Evolutionary conservation across 92 coral and sea anemone species (phyloP), one percentile per base, ranked within the genome.

Genomic region (Umimayanthus chanpuru): DNA sequence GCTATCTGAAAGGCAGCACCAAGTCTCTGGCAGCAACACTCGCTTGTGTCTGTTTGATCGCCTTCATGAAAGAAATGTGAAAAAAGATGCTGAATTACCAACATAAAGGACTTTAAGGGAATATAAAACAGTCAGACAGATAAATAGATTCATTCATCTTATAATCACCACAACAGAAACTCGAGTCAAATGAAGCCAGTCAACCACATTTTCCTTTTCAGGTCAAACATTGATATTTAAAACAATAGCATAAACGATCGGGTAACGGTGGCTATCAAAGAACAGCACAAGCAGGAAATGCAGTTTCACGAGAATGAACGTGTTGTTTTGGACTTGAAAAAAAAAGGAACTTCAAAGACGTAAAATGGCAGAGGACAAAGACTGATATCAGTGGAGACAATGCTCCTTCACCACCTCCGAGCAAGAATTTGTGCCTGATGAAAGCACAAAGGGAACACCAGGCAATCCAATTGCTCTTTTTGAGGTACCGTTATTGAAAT

Each of bases 21-120:
- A 93, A 77, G 84, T 93, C 1, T 23, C 91, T 2, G 93, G 90
- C 56, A 85, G 90, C 66, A 85, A 49, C 26, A 81, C 39, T 38
- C 92, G 76, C 73, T 72, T 90, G 26, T 92, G 92, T 32, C 85
- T 89, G 8, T 92, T 92, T 81, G 94, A 92, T 74, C 77, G 92
- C 2, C 49, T 92, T 8, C 94, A 92, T 50, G 36, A 32, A 32
- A 32, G 36, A 32, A 90, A 92, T 43, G 64, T 67, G 73, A 88
- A 85, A 41, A 85, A 81, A 32, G 36, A 32, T 0, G 36, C 2
- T 32, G 36, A 32, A 88, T 92, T 16, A 71, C 77, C 21, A 56
- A 77, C 29, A 82, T 90, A 0, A 79, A 41, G 40, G 91, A 90
- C 40, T 68, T 93, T 44, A 88, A 87, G 12, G 95, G 93, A 10